phyloP scores from a whole-genome alignment of 2,888 invertebrate genomes.

The Pristionchus fissidentatus region DNA sequence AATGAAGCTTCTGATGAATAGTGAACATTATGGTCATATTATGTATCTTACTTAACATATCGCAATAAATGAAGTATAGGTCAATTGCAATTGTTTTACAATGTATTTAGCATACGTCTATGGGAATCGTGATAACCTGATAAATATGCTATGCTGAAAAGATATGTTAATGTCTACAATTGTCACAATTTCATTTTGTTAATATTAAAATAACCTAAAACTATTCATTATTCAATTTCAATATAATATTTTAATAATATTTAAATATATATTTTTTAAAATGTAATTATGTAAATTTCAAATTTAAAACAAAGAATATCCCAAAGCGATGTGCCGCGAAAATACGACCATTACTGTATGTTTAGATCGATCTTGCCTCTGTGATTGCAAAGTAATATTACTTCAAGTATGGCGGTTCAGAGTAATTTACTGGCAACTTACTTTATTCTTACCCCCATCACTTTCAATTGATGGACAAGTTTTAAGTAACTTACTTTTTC shows the following conservation, averaged over 20 bases:
- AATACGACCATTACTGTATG: not conserved
- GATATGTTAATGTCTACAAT: too few species aligned
- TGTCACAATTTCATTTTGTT: too few species aligned
- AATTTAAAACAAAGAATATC: not conserved
- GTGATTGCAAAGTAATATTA: not conserved
- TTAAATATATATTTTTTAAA: not conserved
- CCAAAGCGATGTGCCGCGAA: not conserved
- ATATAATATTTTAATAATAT: not conserved
- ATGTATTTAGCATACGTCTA: too few species aligned
- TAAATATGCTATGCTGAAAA: not conserved
- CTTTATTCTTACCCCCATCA: too few species aligned
- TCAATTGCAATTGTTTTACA: not conserved
- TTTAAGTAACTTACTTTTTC: too few species aligned
- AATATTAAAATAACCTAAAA: not conserved
- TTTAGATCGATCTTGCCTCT: not conserved
- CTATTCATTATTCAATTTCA: not conserved
- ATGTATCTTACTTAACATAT: too few species aligned
- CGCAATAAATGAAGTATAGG: too few species aligned
- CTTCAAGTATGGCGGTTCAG: not conserved
- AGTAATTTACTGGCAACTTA: too few species aligned
- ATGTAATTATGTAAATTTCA: not conserved
- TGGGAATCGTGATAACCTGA: too few species aligned
- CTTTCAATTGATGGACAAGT: too few species aligned
- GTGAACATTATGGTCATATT: not conserved
- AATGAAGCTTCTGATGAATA: too few species aligned